These are phyloP conservation scores for Silurus aristotelis DNA, from an alignment of 2,797 vertebrate species.

Conservation along the genomic window DNA sequence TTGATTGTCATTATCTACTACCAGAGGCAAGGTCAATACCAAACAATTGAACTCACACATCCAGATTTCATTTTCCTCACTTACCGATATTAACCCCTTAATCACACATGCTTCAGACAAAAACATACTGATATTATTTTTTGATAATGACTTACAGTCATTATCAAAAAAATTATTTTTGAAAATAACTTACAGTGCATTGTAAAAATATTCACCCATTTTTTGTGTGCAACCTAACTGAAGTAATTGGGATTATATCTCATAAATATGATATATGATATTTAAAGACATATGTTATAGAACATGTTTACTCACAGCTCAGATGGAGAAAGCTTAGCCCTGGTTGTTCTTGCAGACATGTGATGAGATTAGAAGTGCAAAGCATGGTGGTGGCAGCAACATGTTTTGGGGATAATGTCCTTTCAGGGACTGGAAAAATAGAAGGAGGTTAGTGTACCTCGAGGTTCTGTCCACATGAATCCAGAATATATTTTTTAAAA, in stretches of 20 bases:
- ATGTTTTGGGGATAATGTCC: background rate
- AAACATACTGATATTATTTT: conserved; percentile 24
- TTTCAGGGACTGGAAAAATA: background rate
- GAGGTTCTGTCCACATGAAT: too few relatives aligned
- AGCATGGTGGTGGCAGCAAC: background rate
- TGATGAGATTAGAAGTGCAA: background rate
- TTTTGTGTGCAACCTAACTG: background rate
- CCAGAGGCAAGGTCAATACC: conserved; percentile 47
- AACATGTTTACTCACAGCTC: background rate
- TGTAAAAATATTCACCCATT: background rate
- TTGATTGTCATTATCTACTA: conserved; percentile 48
- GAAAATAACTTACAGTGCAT: background rate
- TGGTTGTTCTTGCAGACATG: background rate
- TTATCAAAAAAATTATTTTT: too few relatives aligned
- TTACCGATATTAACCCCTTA: conserved; percentile 13
- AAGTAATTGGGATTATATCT: background rate
- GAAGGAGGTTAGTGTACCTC: background rate
- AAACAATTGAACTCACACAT: conserved; percentile 30
- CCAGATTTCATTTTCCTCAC: conserved; percentile 14
- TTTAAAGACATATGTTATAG: background rate
- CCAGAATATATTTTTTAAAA: too few relatives aligned
- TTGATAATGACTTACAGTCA: conserved; percentile 3
- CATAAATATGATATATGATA: background rate
- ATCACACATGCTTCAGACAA: conserved; percentile 18
- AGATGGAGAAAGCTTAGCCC: background rate